Percentiles rank a stretch among this genome's conserved stretches.
Conservation (phyloP, 64 coral and sea anemone species). For the Porites australiensis region DNA sequence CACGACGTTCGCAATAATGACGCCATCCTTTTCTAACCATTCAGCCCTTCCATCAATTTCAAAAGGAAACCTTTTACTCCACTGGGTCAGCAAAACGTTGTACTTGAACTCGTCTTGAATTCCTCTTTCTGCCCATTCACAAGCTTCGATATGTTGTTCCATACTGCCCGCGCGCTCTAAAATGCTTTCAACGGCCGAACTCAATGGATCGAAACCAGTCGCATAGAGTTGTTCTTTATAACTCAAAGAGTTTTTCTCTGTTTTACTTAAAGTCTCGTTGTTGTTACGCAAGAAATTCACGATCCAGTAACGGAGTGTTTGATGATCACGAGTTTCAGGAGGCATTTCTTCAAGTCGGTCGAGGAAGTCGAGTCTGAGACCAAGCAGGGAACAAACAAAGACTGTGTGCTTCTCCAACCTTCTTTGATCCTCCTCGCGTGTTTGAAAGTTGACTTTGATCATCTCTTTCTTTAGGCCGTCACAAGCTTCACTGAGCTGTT, state of each 20-base stretch:
- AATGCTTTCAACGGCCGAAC: slow-evolving; percentile 27
- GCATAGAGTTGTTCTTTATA: not conserved
- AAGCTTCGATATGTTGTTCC: slow-evolving; percentile 26
- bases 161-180: not conserved
- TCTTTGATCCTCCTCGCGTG: not conserved
- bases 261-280: not conserved
- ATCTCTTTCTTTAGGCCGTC: not conserved
- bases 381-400: not conserved
- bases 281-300: slow-evolving; percentile 36
- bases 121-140: slow-evolving; percentile 7
- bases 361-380: slow-evolving; percentile 3
- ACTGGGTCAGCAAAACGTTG: not conserved
- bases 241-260: slow-evolving; percentile 11
- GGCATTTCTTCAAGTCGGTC: slow-evolving; percentile 6
- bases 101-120: slow-evolving; percentile 52
- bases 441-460: not conserved
- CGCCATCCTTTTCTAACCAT: not conserved
- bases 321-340: not conserved
- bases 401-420: not conserved
- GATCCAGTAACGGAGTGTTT: slow-evolving; percentile 20
- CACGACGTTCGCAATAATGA: not conserved
- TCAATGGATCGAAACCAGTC: slow-evolving; percentile 34
- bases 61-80: slow-evolving; percentile 4
- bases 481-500: not conserved
- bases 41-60: not conserved